Evolutionary conservation across 2,888 invertebrate species (phyloP).

Genomic region (Pogonocherus hispidulus): DNA sequence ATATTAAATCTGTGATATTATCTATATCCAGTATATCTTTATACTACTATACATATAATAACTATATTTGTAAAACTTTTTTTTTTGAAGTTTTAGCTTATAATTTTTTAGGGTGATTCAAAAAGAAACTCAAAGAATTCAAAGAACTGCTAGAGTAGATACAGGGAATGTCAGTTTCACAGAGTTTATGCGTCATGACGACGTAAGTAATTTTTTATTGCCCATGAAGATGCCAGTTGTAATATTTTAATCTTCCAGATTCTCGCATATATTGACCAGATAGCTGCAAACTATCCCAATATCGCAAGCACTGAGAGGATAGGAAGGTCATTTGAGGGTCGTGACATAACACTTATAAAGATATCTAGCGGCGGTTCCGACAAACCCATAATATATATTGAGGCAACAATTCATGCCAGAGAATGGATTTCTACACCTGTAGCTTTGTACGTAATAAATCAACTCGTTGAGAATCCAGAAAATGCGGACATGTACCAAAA

Average conservation of each 20-base stretch:
- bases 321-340: conserved; percentile 74
- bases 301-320: conserved; percentile 71
- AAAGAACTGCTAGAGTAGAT: neutral
- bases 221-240: too few relatives aligned
- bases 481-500: conserved; percentile 73
- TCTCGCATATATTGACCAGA: conserved; percentile 67
- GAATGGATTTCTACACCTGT: conserved; percentile 82
- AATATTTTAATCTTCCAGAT: conserved; percentile 46
- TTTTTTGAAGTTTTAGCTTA: too few relatives aligned
- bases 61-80: too few relatives aligned
- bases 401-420: conserved; percentile 76
- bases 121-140: neutral
- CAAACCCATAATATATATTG: conserved; percentile 74
- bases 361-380: conserved; percentile 70
- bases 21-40: too few relatives aligned
- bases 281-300: conserved; percentile 69
- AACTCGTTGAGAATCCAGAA: conserved; percentile 74
- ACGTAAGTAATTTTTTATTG: conserved; percentile 31
- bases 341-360: conserved; percentile 72
- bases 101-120: conserved; percentile 13
- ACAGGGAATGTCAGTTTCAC: conserved; percentile 38
- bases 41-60: too few relatives aligned
- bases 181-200: conserved; percentile 37
- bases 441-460: conserved; percentile 76
- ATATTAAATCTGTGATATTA: too few relatives aligned